Conservation (phyloP, 2,797 vertebrate genomes). For the Liasis olivaceus region DNA sequence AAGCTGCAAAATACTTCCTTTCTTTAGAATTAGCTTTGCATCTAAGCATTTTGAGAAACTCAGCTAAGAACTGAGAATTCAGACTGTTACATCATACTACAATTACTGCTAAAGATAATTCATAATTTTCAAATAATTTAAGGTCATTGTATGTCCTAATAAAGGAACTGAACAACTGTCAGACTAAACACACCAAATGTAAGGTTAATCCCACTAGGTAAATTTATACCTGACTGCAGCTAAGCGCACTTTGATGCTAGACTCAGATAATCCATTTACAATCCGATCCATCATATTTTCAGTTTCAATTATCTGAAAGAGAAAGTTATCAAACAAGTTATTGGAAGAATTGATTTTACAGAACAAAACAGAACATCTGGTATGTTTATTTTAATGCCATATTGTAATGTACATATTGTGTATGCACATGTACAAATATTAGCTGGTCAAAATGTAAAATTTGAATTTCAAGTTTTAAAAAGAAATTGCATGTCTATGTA, state of each 20-base stretch:
- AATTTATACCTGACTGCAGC: conserved; percentile 93
- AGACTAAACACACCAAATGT: conserved; percentile 32
- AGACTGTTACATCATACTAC: background rate
- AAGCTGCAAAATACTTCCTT: conserved; percentile 19
- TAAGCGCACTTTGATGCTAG: conserved; percentile 98
- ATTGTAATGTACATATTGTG: background rate
- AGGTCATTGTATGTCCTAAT: conserved; percentile 28
- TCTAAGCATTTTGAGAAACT: background rate
- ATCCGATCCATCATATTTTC: conserved; percentile 99
- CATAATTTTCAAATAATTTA: conserved; percentile 20
- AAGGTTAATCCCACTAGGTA: conserved; percentile 50
- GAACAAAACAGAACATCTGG: background rate
- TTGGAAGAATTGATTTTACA: background rate
- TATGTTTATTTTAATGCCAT: background rate
- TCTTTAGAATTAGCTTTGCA: conserved; percentile 12
- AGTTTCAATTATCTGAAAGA: conserved; percentile 93
- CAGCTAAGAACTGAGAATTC: background rate
- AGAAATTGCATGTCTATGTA: background rate
- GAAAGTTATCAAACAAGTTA: conserved; percentile 41
- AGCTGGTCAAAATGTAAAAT: background rate
- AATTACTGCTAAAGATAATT: background rate
- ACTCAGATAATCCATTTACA: conserved; percentile 96
- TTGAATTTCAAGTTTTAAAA: background rate
- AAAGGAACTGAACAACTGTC: conserved; percentile 46
- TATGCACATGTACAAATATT: background rate